Base-by-base conservation (phyloP, 1,140 invertebrate species). In the Cyclina sinensis region DNA sequence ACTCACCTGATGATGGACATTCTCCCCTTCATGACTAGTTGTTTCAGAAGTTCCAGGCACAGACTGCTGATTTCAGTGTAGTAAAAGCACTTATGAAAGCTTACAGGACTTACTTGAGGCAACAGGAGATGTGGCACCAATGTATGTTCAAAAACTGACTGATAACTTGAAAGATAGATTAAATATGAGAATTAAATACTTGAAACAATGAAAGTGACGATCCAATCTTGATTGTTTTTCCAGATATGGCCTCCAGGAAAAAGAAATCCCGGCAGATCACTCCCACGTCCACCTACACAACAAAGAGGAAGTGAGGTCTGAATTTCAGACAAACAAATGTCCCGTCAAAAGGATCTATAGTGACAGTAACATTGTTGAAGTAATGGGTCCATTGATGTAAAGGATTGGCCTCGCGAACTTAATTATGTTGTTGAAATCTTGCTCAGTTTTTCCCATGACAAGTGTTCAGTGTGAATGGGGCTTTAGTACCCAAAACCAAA, bases 381-480 rank as follows among this genome's bases (percentile, higher is more conserved):
- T 76, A 39, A 24, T 78, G 43, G 51, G 39, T 24, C 27, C 12
- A 27, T n/a, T 78, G 46, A 21, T 21, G 35, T 39, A 78, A 21
- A 78, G 11, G 14, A 21, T 51, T 30, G 30, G 27, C 24, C n/a
- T 78, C 14, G 43, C 74, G 7, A 78, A 78, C 74, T 27, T 78
- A 14, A 16, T 78, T 7, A 11, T 54, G 24, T 18, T 78, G 21
- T 54, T 78, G 27, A 78, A 78, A 54, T 78, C 43, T 78, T 48
- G 39, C 54, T 2, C 14, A 9, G 73, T 76, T 35, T 7, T 76
- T 7, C 73, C 79, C 16, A 39, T 81, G 39, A 62, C 32, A 14
- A 81, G 79, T 81, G 79, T 81, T 18, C 51, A 59, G 27, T 81
- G 79, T 81, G 68, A 86, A 48, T 24, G 83, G 3, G 83, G 83